A percentile compares a stretch with the other conserved stretches of the same genome.
Evolutionary conservation across 2,888 invertebrate genomes (phyloP).

Genomic region (Artemia sp.): DNA sequence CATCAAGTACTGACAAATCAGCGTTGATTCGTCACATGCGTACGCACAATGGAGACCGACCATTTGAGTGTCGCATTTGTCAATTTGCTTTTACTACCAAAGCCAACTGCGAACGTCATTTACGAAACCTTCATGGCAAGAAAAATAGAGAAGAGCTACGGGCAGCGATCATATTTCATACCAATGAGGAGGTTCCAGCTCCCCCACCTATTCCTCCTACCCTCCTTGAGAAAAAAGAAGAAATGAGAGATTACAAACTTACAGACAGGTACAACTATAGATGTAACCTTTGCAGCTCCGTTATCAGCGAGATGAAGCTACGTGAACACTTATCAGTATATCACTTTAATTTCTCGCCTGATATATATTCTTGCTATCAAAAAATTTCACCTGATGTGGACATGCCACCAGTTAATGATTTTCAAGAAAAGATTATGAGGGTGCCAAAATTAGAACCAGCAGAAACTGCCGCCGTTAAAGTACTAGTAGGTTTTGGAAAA

Average conservation of each 20-base stretch:
- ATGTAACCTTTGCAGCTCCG: neutral
- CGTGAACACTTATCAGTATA: slow-evolving; percentile 6
- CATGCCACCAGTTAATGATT: neutral
- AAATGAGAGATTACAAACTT: slow-evolving; percentile 26
- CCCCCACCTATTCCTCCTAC: slow-evolving; percentile 24
- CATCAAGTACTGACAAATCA: slow-evolving; percentile 72
- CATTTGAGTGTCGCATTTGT: slow-evolving; percentile 85
- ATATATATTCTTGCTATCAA: neutral
- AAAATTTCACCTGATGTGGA: slow-evolving; percentile 9
- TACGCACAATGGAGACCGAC: slow-evolving; percentile 84
- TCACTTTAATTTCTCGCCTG: slow-evolving; percentile 11
- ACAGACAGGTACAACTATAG: slow-evolving; percentile 16
- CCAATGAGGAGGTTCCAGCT: slow-evolving; percentile 46
- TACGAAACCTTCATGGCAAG: slow-evolving; percentile 70
- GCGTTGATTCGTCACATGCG: slow-evolving; percentile 78
- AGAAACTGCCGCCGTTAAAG: slow-evolving; percentile 15
- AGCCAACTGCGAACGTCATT: slow-evolving; percentile 87
- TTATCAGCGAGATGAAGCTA: neutral
- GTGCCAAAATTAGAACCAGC: slow-evolving; percentile 10
- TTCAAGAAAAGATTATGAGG: neutral
- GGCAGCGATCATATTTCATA: slow-evolving; percentile 67
- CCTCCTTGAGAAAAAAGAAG: slow-evolving; percentile 28
- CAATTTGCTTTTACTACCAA: slow-evolving; percentile 92
- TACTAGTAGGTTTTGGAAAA: neutral
- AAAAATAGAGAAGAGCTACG: slow-evolving; percentile 72